A percentile compares a stretch with the other conserved stretches of the same genome.
Conservation (phyloP, 2,797 vertebrate genomes). For the Lacerta agilis region DNA sequence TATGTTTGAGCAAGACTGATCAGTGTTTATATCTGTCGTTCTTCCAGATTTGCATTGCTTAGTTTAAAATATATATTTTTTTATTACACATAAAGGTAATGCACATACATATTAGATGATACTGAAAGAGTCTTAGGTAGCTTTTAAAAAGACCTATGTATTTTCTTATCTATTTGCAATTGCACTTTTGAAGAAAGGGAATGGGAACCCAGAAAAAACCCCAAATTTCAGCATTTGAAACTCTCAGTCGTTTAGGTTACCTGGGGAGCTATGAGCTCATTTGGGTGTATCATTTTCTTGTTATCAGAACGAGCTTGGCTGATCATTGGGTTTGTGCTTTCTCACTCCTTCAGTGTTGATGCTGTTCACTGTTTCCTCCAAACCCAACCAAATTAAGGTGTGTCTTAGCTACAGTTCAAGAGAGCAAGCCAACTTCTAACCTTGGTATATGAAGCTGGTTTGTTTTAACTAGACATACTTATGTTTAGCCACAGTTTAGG, state of each 20-base stretch:
- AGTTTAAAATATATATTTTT: background rate
- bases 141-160: background rate
- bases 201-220: background rate
- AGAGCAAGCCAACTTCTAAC: background rate
- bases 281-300: background rate
- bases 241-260: background rate
- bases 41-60: background rate
- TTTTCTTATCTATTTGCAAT: background rate
- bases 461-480: background rate
- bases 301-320: background rate
- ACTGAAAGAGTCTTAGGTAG: too few relatives aligned
- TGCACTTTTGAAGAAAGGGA: background rate
- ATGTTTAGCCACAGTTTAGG: background rate
- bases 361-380: background rate
- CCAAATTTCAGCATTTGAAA: background rate
- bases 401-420: background rate
- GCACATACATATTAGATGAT: too few relatives aligned
- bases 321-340: too few relatives aligned
- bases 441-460: background rate
- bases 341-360: background rate
- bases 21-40: background rate
- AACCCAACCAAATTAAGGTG: background rate
- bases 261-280: background rate
- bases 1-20: background rate
- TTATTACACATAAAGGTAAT: too few relatives aligned